A percentile compares a stretch with the other conserved stretches of the same genome.
These are phyloP conservation scores for Galaxea fascicularis DNA, from an alignment of 92 coral and sea anemone species.

Conservation along the genomic window DNA sequence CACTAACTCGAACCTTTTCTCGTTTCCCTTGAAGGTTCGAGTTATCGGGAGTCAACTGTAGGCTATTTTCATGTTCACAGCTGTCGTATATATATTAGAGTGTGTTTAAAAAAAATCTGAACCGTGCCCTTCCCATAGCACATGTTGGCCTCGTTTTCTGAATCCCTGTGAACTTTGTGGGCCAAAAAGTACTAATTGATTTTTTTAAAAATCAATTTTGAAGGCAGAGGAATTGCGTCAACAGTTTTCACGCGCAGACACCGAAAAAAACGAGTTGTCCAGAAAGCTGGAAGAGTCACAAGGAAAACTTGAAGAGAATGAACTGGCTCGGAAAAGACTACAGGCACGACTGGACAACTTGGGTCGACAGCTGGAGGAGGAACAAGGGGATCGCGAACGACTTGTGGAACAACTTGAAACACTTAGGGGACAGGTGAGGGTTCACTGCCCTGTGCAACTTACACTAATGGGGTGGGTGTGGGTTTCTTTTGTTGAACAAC, in stretches of 20 bases:
- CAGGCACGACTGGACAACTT: constrained; percentile 85
- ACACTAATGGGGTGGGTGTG: neutral
- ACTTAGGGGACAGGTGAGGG: constrained; percentile 88
- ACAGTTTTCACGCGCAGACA: constrained; percentile 76
- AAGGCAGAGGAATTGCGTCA: constrained; percentile 86
- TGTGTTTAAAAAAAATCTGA: no score
- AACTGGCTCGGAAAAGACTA: constrained; percentile 71
- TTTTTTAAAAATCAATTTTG: neutral
- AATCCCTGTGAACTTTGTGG: neutral
- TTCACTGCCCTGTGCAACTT: neutral
- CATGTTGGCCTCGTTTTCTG: no score
- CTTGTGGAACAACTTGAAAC: constrained; percentile 86
- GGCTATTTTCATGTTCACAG: no score
- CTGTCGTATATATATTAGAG: no score
- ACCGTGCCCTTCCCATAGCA: no score
- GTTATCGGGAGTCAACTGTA: no score
- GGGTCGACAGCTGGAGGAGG: constrained; percentile 81
- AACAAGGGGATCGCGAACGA: constrained; percentile 86
- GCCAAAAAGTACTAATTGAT: neutral
- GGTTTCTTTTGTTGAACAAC: constrained; percentile 78
- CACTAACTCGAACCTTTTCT: no score
- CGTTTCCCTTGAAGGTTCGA: no score
- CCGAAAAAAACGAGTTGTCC: constrained; percentile 67
- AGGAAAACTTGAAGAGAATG: constrained; percentile 80
- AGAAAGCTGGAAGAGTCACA: constrained; percentile 74